Base-by-base conservation (phyloP, 2,113 vertebrate species). In the Cygnus atratus region DNA sequence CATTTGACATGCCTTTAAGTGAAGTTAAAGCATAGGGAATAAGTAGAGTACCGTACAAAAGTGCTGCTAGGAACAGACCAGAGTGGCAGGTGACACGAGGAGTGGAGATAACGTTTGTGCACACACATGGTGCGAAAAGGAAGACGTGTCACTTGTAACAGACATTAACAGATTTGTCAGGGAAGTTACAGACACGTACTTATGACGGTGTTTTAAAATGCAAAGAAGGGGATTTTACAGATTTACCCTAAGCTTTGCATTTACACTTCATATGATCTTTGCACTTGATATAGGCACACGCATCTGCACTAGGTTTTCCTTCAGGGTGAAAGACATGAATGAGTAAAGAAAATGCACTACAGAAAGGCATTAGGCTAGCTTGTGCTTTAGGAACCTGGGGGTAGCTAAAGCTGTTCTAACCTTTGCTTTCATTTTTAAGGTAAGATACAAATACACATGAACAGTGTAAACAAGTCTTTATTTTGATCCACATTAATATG, bases 401-500 rank as follows among this genome's bases (percentile, higher is more conserved):
- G 37, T 25, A 85, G 11, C 4, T 76, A 33, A 59, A 84, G 29
- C 35, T 83, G 31, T 43, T 77, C 9, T 70, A 91, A 90, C 31
- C 24, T 79, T 55, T 20, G 24, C 46, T 88, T 94, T 61, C 20
- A 46, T 35, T 93, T 84, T 79, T 65, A 78, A 87, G 59, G 15
- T 46, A 88, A 81, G 26, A 72, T 43, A 77, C 11, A 78, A 93
- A 80, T 44, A 41, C 25, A 66, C 4, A n/a, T 31, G 33, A 52
- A 78, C 13, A 55, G 29, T 13, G 62, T 73, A 92, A 96, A 90
- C 37, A 73, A 67, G 57, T 76, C 17, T 89, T 97, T 95, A 90
- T 92, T 93, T 84, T 90, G 65, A 94, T 77, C 92, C 58, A 4
- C 61, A 37, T 87, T 95, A 94, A 97, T 82, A 90, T 63, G 74